These are phyloP conservation scores for Podargus strigoides DNA, from an alignment of 2,797 vertebrate species.

Conservation along the genomic window DNA sequence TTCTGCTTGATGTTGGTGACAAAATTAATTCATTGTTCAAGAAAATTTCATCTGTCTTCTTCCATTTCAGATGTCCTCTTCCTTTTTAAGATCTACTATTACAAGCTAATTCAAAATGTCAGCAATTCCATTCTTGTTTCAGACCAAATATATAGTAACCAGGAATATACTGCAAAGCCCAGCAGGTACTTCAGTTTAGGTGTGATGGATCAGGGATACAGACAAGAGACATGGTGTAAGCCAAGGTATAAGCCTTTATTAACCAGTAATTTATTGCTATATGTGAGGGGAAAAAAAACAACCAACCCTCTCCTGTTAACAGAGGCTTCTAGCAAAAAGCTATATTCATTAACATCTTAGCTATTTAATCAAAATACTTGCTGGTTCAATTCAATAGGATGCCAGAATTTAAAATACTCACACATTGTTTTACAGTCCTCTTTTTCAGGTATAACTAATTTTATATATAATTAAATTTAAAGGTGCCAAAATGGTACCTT, in stretches of 20 bases:
- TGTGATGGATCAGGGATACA: background rate
- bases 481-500: background rate
- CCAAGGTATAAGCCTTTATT: background rate
- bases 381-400: background rate
- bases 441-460: background rate
- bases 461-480: background rate
- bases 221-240: background rate
- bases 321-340: background rate
- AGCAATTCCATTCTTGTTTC: background rate
- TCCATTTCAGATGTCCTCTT: background rate
- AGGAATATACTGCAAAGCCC: background rate
- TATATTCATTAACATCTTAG: background rate
- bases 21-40: too few species aligned
- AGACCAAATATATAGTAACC: background rate
- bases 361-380: background rate
- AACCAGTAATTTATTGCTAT: background rate
- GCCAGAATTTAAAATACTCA: background rate
- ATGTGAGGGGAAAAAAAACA: fast-evolving
- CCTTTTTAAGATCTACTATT: background rate
- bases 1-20: too few species aligned
- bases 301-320: background rate
- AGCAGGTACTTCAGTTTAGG: background rate
- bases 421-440: background rate
- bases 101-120: background rate
- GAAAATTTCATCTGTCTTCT: background rate